Evolutionary conservation across 2,888 invertebrate genomes (phyloP), one percentile per base, ranked within the genome.

Genomic region (Anarsia innoxiella): DNA sequence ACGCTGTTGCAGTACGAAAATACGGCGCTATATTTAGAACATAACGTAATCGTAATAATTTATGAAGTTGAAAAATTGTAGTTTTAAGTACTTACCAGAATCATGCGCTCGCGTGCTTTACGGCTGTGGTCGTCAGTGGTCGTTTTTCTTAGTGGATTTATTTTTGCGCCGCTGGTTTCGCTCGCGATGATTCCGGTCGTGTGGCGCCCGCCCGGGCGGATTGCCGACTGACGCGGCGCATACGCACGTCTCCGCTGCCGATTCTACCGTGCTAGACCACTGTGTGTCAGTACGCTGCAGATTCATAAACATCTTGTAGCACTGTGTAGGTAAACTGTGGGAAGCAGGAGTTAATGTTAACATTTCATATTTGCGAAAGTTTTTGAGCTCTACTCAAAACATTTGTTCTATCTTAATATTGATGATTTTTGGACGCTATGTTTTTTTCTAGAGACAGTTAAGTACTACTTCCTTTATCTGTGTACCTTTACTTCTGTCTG

Each of bases 161-260:
- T 71, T 69, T 64, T 63, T 48, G 60, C 54, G 67, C 73, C 74
- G 65, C 55, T 62, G 51, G n/a, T n/a, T 66, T 64, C 76, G 78
- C 80, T 66, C 61, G 82, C 82, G 77, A 80, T 74, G 83, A 83
- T 66, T 63, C 84, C 71, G 83, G 84, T 84, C 84, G 83, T 83
- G 79, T 79, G 80, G 82, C 83, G 74, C 80, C 83, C 83, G 83
- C 83, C 82, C 83, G 82, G 83, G 84, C 83, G 83, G 84, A 65
- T 59, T 68, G 83, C 80, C 80, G 82, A 84, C 84, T 84, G 82
- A 58, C 63, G 65, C 51, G 56, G 53, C 56, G 54, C 59, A 53
- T 44, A 51, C 62, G 51, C 49, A 37, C 47, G 23, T 35, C 41
- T 19, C 19, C 19, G 19, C 19, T 8, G 19, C 19, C 19, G n/a